Evolutionary conservation across 37 sponge, comb jelly and placozoan genomes (phyloP), one percentile per base, ranked within the genome.

Genomic region (Ianthella basta): DNA sequence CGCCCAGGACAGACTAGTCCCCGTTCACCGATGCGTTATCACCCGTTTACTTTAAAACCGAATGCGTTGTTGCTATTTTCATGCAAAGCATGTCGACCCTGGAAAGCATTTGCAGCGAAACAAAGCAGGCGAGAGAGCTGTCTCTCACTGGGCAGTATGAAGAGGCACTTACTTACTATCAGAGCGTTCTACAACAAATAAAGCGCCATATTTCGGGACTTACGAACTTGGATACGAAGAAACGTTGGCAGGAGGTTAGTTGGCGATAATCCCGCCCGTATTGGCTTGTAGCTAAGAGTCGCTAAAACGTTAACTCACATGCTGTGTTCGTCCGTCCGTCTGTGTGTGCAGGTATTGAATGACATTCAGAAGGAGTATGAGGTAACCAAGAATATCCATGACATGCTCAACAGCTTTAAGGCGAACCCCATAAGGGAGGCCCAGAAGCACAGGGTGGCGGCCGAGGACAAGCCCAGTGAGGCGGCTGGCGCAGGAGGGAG

Each of bases 101-200:
- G 54, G 40, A 50, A 6, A 80, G 86, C 23, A 70, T 88, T 23
- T 79, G 83, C n/a, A 86, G 86, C 69, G 78, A 89, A 32, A 81
- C 87, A 55, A 92, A 86, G 80, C 87, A 80, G 64, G 99, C 97
- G 14, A 64, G 99, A 32, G 99, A 96, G 79, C 80, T 85, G 16
- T 91, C 97, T 1, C 85, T 96, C 74, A 78, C 88, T 4, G 97
- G 97, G 0, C 80, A 89, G 70, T 98, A 98, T 74, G 96, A 98
- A 21, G 90, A 94, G 0, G 73, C 97, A 54, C 29, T 87, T 77
- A 89, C 94, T 1, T 96, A 87, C 85, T 98, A 96, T 79, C 82
- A 80, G 64, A 86, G 93, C 15, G 93, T 93, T 32, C 84, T 94
- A 24, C 85, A 89, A 81, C 84, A 82, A 44, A 82, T 98, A 23